Evolutionary conservation across 2,797 vertebrate genomes (phyloP).

Genomic region (Cephalopachus bancanus): DNA sequence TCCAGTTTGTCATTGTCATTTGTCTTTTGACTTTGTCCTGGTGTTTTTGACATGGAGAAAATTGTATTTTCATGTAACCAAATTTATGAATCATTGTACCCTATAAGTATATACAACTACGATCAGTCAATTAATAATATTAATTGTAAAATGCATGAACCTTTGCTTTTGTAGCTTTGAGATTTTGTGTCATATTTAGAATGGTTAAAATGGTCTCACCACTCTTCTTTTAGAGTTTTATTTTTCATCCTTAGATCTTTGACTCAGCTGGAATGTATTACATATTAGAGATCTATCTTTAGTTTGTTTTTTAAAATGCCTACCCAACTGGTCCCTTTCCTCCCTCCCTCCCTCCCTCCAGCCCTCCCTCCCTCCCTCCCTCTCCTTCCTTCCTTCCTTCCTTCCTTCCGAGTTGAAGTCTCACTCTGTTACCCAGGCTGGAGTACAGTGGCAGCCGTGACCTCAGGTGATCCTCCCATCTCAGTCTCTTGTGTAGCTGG

Average conservation of each 20-base stretch:
- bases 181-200: slow-evolving; percentile 46
- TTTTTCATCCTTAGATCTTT: slow-evolving; percentile 42
- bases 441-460: no score
- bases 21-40: slow-evolving; percentile 42
- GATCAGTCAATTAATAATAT: slow-evolving; percentile 13
- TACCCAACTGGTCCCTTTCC: neutral
- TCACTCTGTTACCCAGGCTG: no score
- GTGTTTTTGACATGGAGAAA: neutral
- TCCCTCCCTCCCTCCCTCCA: no score
- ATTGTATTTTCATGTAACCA: slow-evolving; percentile 50
- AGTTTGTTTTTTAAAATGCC: neutral
- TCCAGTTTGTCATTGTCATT: neutral
- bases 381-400: no score
- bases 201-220: neutral
- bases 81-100: slow-evolving; percentile 27
- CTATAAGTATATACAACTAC: neutral
- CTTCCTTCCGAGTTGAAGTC: no score
- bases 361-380: no score
- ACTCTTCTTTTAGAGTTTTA: slow-evolving; percentile 37
- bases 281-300: slow-evolving; percentile 25
- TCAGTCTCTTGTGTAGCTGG: no score
- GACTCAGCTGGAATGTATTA: neutral
- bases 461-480: no score
- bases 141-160: neutral
- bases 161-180: slow-evolving; percentile 39